Percentiles rank a stretch among this genome's conserved stretches.
Evolutionary conservation across 2,888 invertebrate genomes (phyloP).

Genomic region (Epirrita christyi): DNA sequence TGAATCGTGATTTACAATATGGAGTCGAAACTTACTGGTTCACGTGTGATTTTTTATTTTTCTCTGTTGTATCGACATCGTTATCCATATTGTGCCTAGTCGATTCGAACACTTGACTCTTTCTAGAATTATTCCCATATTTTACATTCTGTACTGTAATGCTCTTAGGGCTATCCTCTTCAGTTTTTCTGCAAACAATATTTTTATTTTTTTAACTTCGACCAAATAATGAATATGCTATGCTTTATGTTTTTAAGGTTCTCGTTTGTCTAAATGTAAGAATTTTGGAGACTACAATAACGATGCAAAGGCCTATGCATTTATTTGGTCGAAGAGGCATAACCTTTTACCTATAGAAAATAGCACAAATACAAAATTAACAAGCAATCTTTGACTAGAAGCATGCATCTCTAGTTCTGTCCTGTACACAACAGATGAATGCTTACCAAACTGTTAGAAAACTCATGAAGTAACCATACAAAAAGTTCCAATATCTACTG

Average conservation of each 20-base stretch:
- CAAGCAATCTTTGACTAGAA: conserved; percentile 20
- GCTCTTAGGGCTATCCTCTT: conserved; percentile 77
- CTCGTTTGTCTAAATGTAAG: not conserved
- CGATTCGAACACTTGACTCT: conserved; percentile 89
- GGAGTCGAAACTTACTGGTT: conserved; percentile 71
- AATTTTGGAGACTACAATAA: not conserved
- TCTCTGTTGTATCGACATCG: conserved; percentile 89
- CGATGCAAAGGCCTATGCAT: not conserved
- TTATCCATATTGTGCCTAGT: conserved; percentile 89
- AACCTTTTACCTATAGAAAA: conserved; percentile 16
- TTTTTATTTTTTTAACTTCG: conserved; percentile 34
- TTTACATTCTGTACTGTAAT: conserved; percentile 76
- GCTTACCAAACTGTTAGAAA: conserved; percentile 18
- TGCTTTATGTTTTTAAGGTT: not conserved
- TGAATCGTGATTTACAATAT: conserved; percentile 24
- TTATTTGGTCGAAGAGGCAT: conserved; percentile 23
- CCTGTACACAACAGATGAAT: conserved; percentile 17
- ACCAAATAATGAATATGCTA: conserved; percentile 10
- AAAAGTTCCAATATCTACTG: not conserved
- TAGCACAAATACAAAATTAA: conserved; percentile 26
- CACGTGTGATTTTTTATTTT: conserved; percentile 77
- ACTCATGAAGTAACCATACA: conserved; percentile 1
- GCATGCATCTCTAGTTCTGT: conserved; percentile 18
- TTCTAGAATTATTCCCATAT: conserved; percentile 78
- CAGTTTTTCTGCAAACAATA: conserved; percentile 79